A percentile compares a stretch with the other conserved stretches of the same genome.
Evolutionary conservation across 2,113 vertebrate species (phyloP).

Genomic region (Rutilus rutilus): DNA sequence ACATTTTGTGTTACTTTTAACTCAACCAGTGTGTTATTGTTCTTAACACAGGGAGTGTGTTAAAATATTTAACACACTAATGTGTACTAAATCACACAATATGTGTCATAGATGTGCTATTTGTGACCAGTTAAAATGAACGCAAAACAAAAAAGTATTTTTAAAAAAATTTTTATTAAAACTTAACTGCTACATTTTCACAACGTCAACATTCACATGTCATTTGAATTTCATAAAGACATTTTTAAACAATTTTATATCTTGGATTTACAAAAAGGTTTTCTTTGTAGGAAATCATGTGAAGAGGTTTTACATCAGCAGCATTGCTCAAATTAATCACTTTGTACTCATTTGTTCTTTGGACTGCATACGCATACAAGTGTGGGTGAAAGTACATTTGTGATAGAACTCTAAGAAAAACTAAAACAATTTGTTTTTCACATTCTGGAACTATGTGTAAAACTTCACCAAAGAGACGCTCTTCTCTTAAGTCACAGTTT

Average conservation of each 20-base stretch:
- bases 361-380: neutral
- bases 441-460: neutral
- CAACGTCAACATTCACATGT: too few species aligned
- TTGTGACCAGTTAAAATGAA: too few species aligned
- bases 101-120: too few species aligned
- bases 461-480: neutral
- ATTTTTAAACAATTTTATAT: neutral
- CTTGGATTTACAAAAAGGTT: constrained; percentile 9
- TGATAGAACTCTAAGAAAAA: neutral
- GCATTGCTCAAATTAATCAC: neutral
- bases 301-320: neutral
- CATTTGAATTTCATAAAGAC: neutral
- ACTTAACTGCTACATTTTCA: too few species aligned
- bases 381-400: neutral
- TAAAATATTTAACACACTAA: too few species aligned
- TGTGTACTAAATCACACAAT: too few species aligned
- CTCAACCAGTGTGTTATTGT: too few species aligned
- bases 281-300: neutral
- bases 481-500: constrained; percentile 1
- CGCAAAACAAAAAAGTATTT: rapidly evolving
- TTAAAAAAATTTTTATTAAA: too few species aligned
- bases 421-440: neutral
- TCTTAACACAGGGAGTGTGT: too few species aligned
- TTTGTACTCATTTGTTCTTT: neutral
- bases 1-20: too few species aligned